Conservation (phyloP, 2,888 invertebrate species). For the Macrophya alboannulata region DNA sequence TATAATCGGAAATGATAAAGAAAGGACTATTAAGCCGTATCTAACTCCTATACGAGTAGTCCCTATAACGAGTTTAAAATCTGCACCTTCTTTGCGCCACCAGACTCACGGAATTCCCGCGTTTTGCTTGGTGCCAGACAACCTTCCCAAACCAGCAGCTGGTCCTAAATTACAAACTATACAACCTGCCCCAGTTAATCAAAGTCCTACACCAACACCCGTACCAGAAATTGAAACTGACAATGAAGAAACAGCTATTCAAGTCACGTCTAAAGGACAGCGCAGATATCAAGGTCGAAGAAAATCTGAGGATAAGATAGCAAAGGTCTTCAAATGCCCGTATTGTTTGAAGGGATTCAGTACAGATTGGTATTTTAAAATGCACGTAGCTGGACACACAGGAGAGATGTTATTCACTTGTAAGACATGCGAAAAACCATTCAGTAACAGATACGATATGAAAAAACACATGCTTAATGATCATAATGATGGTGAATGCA, state of each 20-base stretch:
- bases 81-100: conserved; percentile 73
- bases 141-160: conserved; percentile 48
- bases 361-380: conserved; percentile 76
- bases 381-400: conserved; percentile 74
- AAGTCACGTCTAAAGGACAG: conserved; percentile 21
- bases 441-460: conserved; percentile 71
- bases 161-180: conserved; percentile 40
- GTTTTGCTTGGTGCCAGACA: conserved; percentile 75
- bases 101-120: conserved; percentile 75
- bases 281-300: conserved; percentile 33
- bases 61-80: conserved; percentile 74
- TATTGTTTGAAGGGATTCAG: conserved; percentile 74
- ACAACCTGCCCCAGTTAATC: conserved; percentile 45
- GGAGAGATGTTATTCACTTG: conserved; percentile 72
- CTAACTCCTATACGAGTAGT: conserved; percentile 74
- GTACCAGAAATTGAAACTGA: not conserved
- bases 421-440: conserved; percentile 70
- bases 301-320: conserved; percentile 50
- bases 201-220: conserved; percentile 17
- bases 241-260: not conserved
- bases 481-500: conserved; percentile 67
- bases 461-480: conserved; percentile 70
- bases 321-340: conserved; percentile 69
- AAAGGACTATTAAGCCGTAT: conserved; percentile 68
- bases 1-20: conserved; percentile 54